A percentile compares a stretch with the other conserved stretches of the same genome.
These are phyloP conservation scores for Sylvilagus bachmani DNA, from an alignment of 2,113 vertebrate genomes.

Conservation along the genomic window DNA sequence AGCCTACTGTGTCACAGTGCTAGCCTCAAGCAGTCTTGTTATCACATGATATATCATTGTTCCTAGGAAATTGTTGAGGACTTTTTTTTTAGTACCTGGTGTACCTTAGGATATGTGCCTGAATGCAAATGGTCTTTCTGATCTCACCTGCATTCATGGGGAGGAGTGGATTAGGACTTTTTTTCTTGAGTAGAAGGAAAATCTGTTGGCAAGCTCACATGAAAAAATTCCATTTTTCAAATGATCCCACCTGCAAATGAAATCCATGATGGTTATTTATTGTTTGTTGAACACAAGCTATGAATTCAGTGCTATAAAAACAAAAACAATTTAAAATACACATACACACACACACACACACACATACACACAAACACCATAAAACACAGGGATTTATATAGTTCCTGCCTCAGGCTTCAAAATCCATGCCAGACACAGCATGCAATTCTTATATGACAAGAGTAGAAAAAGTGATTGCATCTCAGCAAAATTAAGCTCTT, in stretches of 20 bases:
- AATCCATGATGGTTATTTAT: slow-evolving; percentile 70
- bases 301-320: slow-evolving; percentile 14
- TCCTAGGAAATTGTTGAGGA: neutral
- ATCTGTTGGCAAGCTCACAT: slow-evolving; percentile 57
- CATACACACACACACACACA: neutral
- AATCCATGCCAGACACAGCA: neutral
- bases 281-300: slow-evolving; percentile 65
- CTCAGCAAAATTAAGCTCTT: neutral
- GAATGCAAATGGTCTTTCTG: slow-evolving; percentile 28
- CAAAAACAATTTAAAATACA: neutral
- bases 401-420: neutral
- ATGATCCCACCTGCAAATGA: slow-evolving; percentile 65
- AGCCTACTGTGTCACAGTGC: too few relatives aligned
- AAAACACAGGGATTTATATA: neutral
- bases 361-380: neutral
- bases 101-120: neutral
- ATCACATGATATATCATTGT: neutral
- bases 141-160: neutral
- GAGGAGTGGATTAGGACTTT: neutral
- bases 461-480: neutral
- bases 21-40: neutral
- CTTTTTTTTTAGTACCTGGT: neutral
- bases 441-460: neutral
- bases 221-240: slow-evolving; percentile 74
- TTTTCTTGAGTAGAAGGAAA: slow-evolving; percentile 35